Evolutionary conservation across 2,113 vertebrate species (phyloP).

Genomic region (Ophiodon elongatus): DNA sequence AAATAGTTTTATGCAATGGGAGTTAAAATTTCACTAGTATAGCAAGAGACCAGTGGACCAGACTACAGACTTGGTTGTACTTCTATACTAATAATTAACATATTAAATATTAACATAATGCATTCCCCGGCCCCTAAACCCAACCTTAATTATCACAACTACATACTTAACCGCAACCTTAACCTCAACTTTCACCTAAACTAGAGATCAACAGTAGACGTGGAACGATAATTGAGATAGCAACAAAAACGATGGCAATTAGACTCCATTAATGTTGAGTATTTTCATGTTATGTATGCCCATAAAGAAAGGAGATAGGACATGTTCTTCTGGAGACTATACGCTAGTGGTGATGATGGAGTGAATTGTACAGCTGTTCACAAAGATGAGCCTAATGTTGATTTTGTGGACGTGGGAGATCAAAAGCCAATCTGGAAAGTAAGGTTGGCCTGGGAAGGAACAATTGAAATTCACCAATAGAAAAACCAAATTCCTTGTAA

Average conservation of each 20-base stretch:
- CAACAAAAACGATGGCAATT: neutral
- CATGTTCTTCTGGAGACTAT: neutral
- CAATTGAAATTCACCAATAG: neutral
- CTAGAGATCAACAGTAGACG: neutral
- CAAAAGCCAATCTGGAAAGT: neutral
- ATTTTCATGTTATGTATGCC: neutral
- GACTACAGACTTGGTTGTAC: neutral
- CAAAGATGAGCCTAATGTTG: neutral
- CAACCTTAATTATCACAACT: neutral
- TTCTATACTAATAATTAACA: neutral
- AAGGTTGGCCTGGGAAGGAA: neutral
- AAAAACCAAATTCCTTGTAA: too few relatives aligned
- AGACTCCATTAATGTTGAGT: neutral
- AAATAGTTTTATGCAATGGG: conserved; percentile 58
- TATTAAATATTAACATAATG: conserved; percentile 10
- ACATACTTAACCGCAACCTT: neutral
- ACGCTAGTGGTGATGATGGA: neutral
- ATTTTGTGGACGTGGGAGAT: neutral
- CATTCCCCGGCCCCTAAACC: conserved; percentile 1
- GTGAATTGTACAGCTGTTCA: neutral
- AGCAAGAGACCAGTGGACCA: conserved; percentile 3
- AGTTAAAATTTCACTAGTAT: conserved; percentile 26
- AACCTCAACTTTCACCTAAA: conserved; percentile 9
- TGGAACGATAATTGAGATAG: neutral
- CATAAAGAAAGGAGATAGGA: neutral